A percentile compares a stretch with the other conserved stretches of the same genome.
Conservation (phyloP, 1,140 invertebrate genomes). For the Polyergus mexicanus region DNA sequence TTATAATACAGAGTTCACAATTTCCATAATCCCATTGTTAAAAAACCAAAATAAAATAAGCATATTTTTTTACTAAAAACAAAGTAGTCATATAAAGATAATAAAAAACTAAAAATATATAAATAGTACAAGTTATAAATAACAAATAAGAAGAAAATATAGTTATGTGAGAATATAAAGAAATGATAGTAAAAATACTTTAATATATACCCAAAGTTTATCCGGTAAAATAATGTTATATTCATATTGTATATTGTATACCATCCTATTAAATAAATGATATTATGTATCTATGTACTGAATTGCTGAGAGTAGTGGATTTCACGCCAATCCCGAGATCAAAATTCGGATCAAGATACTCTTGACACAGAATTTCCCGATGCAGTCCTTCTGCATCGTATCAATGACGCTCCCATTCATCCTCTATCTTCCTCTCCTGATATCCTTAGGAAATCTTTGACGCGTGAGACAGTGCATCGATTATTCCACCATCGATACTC, state of each 20-base stretch:
- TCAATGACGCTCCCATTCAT: conserved; percentile 8
- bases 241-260: neutral
- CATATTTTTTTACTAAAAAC: neutral
- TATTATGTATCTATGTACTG: neutral
- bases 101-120: neutral
- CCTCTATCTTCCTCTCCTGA: neutral
- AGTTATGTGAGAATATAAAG: neutral
- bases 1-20: conserved; percentile 3
- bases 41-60: neutral
- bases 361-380: conserved; percentile 25
- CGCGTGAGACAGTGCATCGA: conserved; percentile 34
- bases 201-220: no score
- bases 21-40: neutral
- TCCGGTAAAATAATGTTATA: neutral
- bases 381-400: conserved; percentile 27
- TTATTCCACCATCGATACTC: conserved; percentile 41
- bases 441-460: conserved; percentile 42
- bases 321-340: neutral
- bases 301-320: neutral
- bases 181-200: no score
- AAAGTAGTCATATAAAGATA: neutral
- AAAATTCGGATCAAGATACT: conserved; percentile 45
- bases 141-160: no score
- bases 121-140: no score
- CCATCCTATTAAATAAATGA: neutral